phyloP scores from a whole-genome alignment of 1,140 invertebrate genomes.

The Drosophila pectinifera region DNA sequence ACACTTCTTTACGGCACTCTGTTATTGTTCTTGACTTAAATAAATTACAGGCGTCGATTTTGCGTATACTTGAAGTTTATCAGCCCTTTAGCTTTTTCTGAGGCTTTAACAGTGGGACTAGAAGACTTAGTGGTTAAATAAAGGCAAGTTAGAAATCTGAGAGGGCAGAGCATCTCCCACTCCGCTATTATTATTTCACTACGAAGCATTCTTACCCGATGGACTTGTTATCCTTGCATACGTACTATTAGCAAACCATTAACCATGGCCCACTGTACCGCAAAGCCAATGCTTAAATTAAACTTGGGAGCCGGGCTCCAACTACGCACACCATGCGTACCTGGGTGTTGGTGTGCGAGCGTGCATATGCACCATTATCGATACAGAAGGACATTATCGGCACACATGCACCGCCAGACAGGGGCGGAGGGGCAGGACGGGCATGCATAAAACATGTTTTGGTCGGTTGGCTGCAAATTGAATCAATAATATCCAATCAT shows the following conservation, averaged over 20 bases:
- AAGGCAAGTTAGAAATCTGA: too few relatives aligned
- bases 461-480: conserved; percentile 79
- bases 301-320: conserved; percentile 36
- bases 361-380: conserved; percentile 74
- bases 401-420: conserved; percentile 30
- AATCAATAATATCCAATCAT: conserved; percentile 84
- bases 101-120: too few relatives aligned
- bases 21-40: too few relatives aligned
- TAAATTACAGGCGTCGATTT: too few relatives aligned
- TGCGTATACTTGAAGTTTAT: too few relatives aligned
- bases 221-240: too few relatives aligned
- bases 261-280: conserved; percentile 37
- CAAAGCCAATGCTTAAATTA: conserved; percentile 69
- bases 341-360: conserved; percentile 44
- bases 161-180: too few relatives aligned
- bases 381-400: conserved; percentile 70
- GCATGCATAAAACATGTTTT: conserved; percentile 80
- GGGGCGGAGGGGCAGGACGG: conserved; percentile 9
- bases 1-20: too few relatives aligned
- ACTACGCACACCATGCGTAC: conserved; percentile 9
- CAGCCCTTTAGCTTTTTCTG: too few relatives aligned
- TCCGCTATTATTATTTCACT: too few relatives aligned
- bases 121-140: too few relatives aligned
- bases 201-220: background rate
- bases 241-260: background rate